Conservation (phyloP, 2,113 vertebrate genomes). For the Tupaia chinensis region DNA sequence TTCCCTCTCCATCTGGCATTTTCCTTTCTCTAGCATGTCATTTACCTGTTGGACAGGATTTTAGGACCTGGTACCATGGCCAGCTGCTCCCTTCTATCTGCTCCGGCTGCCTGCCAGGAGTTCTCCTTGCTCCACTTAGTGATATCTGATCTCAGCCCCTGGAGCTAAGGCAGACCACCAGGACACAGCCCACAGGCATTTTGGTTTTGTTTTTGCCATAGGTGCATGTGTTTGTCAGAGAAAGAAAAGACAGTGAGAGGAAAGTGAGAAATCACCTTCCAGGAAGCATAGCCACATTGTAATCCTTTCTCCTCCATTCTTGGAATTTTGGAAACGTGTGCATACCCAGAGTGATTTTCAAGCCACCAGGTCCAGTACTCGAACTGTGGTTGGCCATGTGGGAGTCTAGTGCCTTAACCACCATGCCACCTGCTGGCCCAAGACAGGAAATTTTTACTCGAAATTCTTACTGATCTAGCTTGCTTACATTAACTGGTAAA, state of each 20-base stretch:
- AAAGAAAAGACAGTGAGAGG: no score
- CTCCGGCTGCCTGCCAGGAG: not conserved
- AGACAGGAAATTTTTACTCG: not conserved
- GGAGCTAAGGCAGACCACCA: not conserved
- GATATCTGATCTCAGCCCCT: not conserved
- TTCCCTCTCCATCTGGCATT: not conserved
- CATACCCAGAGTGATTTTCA: no score
- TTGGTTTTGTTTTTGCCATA: no score
- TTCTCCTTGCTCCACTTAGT: not conserved
- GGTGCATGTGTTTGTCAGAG: no score
- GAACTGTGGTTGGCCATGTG: no score
- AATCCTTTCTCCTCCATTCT: no score
- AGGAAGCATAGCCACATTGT: no score
- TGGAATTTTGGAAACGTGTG: no score
- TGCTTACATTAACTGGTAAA: not conserved
- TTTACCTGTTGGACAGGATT: not conserved
- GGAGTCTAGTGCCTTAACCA: no score
- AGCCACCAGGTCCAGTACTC: no score
- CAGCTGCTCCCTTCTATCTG: not conserved
- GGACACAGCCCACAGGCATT: not conserved
- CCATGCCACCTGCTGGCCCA: no score
- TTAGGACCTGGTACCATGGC: rapidly evolving
- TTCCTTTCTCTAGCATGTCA: not conserved
- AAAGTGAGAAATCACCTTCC: no score
- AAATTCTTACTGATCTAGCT: not conserved